Base-by-base conservation (phyloP, 2,888 invertebrate species). In the Cantharis flavilabris region DNA sequence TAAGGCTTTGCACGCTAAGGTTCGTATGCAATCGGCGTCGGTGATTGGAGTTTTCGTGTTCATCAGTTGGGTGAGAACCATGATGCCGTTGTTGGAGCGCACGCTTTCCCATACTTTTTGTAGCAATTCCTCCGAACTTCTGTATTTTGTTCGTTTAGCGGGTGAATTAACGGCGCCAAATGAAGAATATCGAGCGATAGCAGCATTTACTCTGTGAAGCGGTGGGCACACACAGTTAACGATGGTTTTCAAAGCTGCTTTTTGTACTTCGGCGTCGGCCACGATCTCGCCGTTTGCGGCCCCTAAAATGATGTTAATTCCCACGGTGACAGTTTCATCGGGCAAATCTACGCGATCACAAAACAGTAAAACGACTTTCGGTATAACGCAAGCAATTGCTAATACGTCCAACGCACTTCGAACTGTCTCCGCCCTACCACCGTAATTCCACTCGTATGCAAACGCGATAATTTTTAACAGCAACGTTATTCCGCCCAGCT, bases 181-280 rank as follows among this genome's bases (percentile, higher is more conserved):
- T 9, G 88, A 82, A 3, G 90, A 90, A 82, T 89, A 91, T 80
- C 91, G 86, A 2, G 89, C 89, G 13, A 90, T 86, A 62, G 86
- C 88, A 13, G 90, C 91, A 72, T 91, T 87, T 86, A 96, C 95
- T 88, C 95, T 91, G 80, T 94, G 93, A 11, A 95, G 92, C 0
- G 98, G 98, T 2, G 97, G 96, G 89, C 97, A 98, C 1, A 98
- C 96, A 88, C 97, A 98, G 88, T 98, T 98, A 72, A 97, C 96
- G 75, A 99, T 91, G 18, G 97, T 96, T 82, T 95, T 93, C 1
- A 99, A 90, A 0, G 98, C 98, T 0, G 97, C 94, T 83, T 96
- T 95, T 88, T 98, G 96, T 0, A 98, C 97, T 83, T 98, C 98
- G 0, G 97, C 93, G 86, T 98, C 98, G 2, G 94, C 92, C 0